Conservation (phyloP, 1,140 invertebrate species). For the Pentalonia nigronervosa region DNA sequence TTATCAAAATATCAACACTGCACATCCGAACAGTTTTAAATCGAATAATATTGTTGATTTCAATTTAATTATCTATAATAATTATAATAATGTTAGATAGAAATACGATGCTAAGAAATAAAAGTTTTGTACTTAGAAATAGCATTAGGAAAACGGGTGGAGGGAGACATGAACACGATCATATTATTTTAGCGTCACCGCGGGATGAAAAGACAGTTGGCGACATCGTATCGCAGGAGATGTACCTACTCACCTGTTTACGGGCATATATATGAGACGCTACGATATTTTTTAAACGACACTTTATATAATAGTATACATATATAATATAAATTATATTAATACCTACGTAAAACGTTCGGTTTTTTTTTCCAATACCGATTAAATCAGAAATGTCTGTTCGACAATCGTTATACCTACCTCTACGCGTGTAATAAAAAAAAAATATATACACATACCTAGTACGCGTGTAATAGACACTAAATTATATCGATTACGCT, state of each 20-base stretch:
- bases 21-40: neutral
- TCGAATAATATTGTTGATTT: neutral
- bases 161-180: neutral
- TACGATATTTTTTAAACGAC: neutral
- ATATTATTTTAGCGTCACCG: neutral
- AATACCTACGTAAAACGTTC: neutral
- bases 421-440: neutral
- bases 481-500: conserved; percentile 49
- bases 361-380: neutral
- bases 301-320: too few species aligned
- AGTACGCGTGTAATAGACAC: neutral
- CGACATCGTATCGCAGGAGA: too few species aligned
- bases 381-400: neutral
- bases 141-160: neutral
- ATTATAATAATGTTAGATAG: neutral
- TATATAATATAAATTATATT: neutral
- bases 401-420: neutral
- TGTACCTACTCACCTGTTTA: neutral
- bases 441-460: neutral
- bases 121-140: neutral
- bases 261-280: neutral
- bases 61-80: neutral
- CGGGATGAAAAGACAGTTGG: neutral
- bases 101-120: neutral
- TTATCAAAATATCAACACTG: too few species aligned